Evolutionary conservation across 1,140 invertebrate genomes (phyloP).

Genomic region (Cydia pomonella): DNA sequence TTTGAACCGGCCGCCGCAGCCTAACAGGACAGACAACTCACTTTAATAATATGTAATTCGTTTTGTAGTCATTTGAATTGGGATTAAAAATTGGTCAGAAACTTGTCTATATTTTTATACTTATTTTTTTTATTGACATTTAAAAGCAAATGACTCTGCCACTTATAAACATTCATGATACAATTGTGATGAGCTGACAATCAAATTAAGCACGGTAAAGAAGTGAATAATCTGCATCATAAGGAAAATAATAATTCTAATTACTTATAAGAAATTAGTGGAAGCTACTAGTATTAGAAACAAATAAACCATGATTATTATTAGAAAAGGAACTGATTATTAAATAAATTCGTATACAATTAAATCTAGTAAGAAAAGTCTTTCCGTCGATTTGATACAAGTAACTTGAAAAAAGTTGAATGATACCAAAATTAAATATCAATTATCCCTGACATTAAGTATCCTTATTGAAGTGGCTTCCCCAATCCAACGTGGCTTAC

Average conservation of each 20-base stretch:
- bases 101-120: too few relatives aligned
- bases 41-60: neutral
- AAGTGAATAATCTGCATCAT: too few relatives aligned
- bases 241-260: too few relatives aligned
- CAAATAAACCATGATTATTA: neutral
- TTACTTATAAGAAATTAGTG: too few relatives aligned
- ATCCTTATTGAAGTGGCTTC: conserved; percentile 15
- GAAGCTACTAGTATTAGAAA: neutral
- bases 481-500: neutral
- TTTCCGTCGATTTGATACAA: neutral
- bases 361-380: neutral
- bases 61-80: neutral
- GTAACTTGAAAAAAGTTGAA: neutral
- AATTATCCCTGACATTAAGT: neutral
- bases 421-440: neutral
- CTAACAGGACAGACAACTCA: neutral
- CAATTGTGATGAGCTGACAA: too few relatives aligned
- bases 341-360: neutral
- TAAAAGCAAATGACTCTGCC: too few relatives aligned
- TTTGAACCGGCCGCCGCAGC: conserved; percentile 19
- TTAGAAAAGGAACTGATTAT: neutral
- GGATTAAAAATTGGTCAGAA: too few relatives aligned
- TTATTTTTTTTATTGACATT: too few relatives aligned
- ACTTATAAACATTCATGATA: too few relatives aligned
- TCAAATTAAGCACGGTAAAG: too few relatives aligned